A percentile compares a stretch with the other conserved stretches of the same genome.
Evolutionary conservation across 1,140 invertebrate genomes (phyloP).

Genomic region (Phymorhynchus buccinoides): DNA sequence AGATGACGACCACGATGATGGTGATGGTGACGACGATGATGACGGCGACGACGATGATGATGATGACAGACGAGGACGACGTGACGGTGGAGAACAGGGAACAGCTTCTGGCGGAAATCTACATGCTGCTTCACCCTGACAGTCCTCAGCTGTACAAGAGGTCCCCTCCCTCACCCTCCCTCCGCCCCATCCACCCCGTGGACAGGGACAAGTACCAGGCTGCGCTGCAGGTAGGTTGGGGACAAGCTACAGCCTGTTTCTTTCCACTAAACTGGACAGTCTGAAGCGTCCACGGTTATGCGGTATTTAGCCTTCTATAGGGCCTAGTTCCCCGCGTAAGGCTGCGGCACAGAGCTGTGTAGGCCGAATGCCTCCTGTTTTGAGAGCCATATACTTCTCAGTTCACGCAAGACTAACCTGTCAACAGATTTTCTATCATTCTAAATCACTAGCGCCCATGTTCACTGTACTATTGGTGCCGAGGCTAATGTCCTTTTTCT

Average conservation of each 20-base stretch:
- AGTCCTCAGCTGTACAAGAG: neutral
- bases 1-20: neutral
- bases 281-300: too few species aligned
- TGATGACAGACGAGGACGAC: constrained; percentile 13
- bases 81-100: constrained; percentile 30
- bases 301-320: too few species aligned
- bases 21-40: neutral
- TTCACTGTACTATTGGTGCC: too few species aligned
- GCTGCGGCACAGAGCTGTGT: too few species aligned
- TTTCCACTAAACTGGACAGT: too few species aligned
- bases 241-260: too few species aligned
- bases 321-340: too few species aligned
- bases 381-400: too few species aligned
- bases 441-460: too few species aligned
- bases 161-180: neutral
- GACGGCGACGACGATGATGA: neutral
- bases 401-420: too few species aligned
- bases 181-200: neutral
- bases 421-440: too few species aligned
- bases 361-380: too few species aligned
- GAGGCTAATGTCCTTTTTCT: neutral
- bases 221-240: constrained; percentile 22
- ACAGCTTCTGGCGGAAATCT: constrained; percentile 33
- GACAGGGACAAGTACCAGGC: constrained; percentile 33
- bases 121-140: constrained; percentile 30